Base-by-base conservation (phyloP, 2,113 vertebrate species). In the Oreochromis spilurus region DNA sequence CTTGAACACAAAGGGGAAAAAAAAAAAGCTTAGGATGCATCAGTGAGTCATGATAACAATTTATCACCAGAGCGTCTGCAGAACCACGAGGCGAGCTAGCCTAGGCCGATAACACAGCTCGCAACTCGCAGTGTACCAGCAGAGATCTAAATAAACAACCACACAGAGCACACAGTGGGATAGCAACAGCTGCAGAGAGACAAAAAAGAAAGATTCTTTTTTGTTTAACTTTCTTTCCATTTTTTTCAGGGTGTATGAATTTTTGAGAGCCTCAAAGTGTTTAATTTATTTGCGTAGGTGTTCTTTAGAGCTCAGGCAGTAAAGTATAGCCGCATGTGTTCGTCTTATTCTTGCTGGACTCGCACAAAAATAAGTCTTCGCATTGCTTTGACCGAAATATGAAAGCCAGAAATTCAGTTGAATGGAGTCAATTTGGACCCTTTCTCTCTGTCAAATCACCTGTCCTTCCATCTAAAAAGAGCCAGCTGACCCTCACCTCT, bases 21-120 rank as follows among this genome's bases (percentile, higher is more conserved):
- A 7, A 52, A 58, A 80, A 77, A 92, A 87, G 85, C 92, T 94
- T 57, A 85, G 87, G 88, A 85, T 40, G 91, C 85, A 86, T 89
- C 84, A 83, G 34, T 90, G 89, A 92, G 82, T 94, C 87, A 87
- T 86, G 85, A 91, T 83, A 34, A 72, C 87, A 67, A 88, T 94
- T 91, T 58, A 94, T 93, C 90, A 90, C 48, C 80, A 16, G 4
- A 79, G 79, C 40, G 34, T 88, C 85, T 86, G 80, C 16, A 58
- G 24, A 14, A 53, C 72, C 2, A 17, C 2, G 9, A 67, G 67
- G 78, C 65, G n/a, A 83, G 57, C 31, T 9, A 75, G 79, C 62
- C 54, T 12, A 57, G 29, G 17, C 24, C 1, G 62, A 14, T 55
- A 67, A 31, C 10, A 77, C 70, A 8, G 45, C 45, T 77, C 52